Evolutionary conservation across 2,797 vertebrate species (phyloP).

Genomic region (Rallus crepitans): DNA sequence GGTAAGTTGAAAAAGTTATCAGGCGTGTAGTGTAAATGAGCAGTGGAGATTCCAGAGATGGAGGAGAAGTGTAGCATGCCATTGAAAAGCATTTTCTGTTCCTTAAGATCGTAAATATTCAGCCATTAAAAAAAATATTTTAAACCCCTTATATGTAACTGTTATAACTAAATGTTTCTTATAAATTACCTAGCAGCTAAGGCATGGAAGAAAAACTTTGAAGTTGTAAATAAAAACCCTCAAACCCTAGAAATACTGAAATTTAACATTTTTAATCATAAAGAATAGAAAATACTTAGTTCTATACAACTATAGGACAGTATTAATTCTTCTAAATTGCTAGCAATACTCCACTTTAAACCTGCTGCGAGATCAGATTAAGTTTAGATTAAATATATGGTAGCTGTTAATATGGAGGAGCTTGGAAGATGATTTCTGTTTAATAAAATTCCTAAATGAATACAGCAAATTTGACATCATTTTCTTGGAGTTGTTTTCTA

Average conservation of each 20-base stretch:
- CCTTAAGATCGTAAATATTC: background rate
- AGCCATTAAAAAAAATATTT: background rate
- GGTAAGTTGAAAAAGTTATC: conserved; percentile 68
- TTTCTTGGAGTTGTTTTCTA: background rate
- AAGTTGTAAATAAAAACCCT: background rate
- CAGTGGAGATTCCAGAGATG: conserved; percentile 17
- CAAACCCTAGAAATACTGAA: background rate
- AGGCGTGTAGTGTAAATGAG: conserved; percentile 56
- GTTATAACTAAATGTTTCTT: background rate
- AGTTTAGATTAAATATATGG: background rate
- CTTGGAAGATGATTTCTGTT: background rate
- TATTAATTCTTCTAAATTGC: background rate
- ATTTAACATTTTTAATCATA: background rate
- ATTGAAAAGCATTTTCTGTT: background rate
- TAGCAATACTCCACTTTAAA: background rate
- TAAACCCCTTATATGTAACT: background rate
- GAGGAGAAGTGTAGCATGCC: background rate
- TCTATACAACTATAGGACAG: background rate
- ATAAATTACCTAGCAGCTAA: background rate
- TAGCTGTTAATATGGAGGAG: background rate
- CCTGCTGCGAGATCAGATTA: background rate
- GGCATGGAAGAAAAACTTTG: background rate
- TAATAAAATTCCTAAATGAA: background rate
- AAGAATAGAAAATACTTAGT: background rate
- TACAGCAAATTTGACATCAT: background rate